These are phyloP conservation scores for Ooceraea biroi DNA, from an alignment of 1,140 invertebrate species.

Conservation along the genomic window DNA sequence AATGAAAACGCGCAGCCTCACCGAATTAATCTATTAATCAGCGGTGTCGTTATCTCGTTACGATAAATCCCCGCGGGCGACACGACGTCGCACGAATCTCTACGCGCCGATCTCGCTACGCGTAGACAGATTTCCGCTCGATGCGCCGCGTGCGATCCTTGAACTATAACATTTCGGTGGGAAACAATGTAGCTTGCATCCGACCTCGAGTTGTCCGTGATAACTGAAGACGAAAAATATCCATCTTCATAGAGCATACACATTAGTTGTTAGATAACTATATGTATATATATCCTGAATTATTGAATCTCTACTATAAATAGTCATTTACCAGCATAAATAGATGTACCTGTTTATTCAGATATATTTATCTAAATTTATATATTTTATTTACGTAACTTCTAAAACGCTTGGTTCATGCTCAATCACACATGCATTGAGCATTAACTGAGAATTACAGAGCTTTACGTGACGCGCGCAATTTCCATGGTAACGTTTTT, in stretches of 20 bases:
- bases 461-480: no score
- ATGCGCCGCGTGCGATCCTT: conserved; percentile 57
- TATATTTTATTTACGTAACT: no score
- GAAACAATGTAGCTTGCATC: conserved; percentile 37
- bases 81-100: background rate
- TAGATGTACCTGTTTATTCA: no score
- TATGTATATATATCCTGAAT: no score
- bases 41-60: conserved; percentile 15
- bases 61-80: conserved; percentile 46
- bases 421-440: no score
- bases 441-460: no score
- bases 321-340: no score
- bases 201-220: conserved; percentile 41
- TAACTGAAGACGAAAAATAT: conserved; percentile 46
- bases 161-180: conserved; percentile 71
- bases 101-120: conserved; percentile 1
- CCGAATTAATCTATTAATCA: conserved; percentile 55
- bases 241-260: background rate
- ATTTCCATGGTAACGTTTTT: no score
- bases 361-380: no score
- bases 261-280: background rate
- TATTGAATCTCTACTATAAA: no score
- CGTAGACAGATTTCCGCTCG: conserved; percentile 26
- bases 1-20: conserved; percentile 10
- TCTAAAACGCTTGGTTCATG: no score